Evolutionary conservation across 2,888 invertebrate genomes (phyloP).

Genomic region (Ormyrus nitidulus): DNA sequence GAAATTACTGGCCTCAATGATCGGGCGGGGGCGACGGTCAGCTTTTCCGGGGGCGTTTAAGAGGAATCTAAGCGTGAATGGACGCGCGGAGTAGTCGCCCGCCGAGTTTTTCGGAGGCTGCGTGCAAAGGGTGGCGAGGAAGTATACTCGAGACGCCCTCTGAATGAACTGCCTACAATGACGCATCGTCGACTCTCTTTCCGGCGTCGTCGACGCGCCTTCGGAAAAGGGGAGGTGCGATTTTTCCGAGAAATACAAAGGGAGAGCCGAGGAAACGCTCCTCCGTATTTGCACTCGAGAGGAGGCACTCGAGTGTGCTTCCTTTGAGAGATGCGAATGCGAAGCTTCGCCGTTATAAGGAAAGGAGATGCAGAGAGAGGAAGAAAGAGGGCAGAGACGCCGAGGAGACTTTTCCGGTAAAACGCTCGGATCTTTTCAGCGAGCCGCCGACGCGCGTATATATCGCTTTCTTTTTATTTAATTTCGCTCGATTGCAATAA

Average conservation of each 20-base stretch:
- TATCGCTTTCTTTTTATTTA: conserved; percentile 26
- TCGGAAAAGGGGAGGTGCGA: conserved; percentile 34
- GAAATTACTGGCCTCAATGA: conserved; percentile 64
- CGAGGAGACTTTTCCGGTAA: conserved; percentile 32
- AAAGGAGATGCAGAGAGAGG: neutral
- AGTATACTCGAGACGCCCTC: conserved; percentile 28
- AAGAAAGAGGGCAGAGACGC: neutral
- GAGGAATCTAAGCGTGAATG: conserved; percentile 28
- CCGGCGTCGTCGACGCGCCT: neutral
- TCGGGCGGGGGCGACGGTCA: conserved; percentile 20
- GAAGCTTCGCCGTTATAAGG: conserved; percentile 8
- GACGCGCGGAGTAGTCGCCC: neutral
- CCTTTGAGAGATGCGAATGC: conserved; percentile 27
- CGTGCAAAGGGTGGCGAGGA: conserved; percentile 2
- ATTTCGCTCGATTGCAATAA: conserved; percentile 36
- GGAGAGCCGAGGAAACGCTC: conserved; percentile 40
- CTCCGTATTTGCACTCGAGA: conserved; percentile 37
- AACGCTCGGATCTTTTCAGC: conserved; percentile 1
- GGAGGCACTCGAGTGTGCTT: conserved; percentile 36
- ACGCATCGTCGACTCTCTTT: neutral
- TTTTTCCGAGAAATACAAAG: conserved; percentile 46
- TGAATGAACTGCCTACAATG: conserved; percentile 23
- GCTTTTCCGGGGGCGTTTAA: conserved; percentile 1
- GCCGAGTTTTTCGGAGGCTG: neutral
- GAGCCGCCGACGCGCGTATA: neutral